Percentiles rank a stretch among this genome's conserved stretches.
phyloP scores from a whole-genome alignment of 1,140 invertebrate genomes.

The Lucilia cuprina region DNA sequence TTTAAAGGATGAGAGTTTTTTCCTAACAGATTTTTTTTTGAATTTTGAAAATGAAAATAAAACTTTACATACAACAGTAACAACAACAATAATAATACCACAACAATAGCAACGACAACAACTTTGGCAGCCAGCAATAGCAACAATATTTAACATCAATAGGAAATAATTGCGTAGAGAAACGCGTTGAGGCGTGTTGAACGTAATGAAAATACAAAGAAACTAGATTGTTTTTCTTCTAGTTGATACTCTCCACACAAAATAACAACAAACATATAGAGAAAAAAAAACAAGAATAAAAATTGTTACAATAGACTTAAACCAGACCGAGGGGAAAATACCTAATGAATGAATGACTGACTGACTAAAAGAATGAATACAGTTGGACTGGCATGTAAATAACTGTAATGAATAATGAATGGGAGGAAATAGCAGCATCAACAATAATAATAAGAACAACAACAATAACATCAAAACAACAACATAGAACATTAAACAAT shows the following conservation, averaged over 20 bases:
- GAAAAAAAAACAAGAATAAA: background rate
- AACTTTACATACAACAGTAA: background rate
- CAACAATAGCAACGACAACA: background rate
- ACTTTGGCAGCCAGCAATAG: background rate
- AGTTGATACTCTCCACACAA: background rate
- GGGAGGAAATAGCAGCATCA: background rate
- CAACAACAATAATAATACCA: background rate
- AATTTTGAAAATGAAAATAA: background rate
- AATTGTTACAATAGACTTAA: background rate
- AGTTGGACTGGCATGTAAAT: background rate
- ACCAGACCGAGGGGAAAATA: background rate
- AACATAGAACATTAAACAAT: background rate
- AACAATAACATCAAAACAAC: background rate
- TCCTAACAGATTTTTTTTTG: background rate
- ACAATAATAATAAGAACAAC: background rate
- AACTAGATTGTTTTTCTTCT: background rate
- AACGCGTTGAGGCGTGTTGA: background rate
- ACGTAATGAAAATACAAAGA: background rate
- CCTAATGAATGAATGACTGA: background rate
- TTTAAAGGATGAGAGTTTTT: background rate
- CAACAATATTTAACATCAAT: background rate
- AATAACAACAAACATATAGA: background rate
- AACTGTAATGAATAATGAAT: slow-evolving; percentile 8
- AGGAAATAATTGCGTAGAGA: slow-evolving; percentile 7
- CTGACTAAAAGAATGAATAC: background rate